A percentile compares a stretch with the other conserved stretches of the same genome.
Conservation (phyloP, 30 jellyfish, hydroid and myxozoan genomes). For the Chironex yamaguchii region DNA sequence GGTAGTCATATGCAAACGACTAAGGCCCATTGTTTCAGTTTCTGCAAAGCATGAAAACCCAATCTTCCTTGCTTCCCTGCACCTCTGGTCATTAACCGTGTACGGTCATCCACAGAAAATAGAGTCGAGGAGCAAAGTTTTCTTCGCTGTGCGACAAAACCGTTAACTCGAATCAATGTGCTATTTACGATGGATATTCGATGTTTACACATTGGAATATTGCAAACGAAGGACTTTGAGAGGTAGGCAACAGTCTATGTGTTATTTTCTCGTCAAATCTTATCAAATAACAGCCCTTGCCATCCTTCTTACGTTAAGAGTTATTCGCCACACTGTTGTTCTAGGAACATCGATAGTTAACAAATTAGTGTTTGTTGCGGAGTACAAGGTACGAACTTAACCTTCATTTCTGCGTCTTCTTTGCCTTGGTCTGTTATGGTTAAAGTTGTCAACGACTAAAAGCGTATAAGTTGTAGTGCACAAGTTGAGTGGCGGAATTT, state of each 20-base stretch:
- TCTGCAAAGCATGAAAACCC: neutral
- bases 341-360: too few relatives aligned
- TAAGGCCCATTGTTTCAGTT: neutral
- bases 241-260: neutral
- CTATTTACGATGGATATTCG: neutral
- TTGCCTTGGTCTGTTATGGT: too few relatives aligned
- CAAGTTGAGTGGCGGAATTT: too few relatives aligned
- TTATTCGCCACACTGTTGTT: too few relatives aligned
- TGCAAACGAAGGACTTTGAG: neutral
- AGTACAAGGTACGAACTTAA: too few relatives aligned
- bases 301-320: too few relatives aligned
- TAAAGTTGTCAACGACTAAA: too few relatives aligned
- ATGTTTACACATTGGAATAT: neutral
- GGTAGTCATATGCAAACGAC: neutral
- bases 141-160: neutral
- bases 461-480: too few relatives aligned
- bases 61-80: neutral
- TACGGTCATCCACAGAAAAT: neutral
- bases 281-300: too few relatives aligned
- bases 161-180: neutral
- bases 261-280: neutral
- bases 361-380: too few relatives aligned
- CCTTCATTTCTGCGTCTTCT: too few relatives aligned
- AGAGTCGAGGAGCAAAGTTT: neutral
- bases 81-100: neutral